phyloP scores from a whole-genome alignment of 2,113 vertebrate species.

The Danio rerio region DNA sequence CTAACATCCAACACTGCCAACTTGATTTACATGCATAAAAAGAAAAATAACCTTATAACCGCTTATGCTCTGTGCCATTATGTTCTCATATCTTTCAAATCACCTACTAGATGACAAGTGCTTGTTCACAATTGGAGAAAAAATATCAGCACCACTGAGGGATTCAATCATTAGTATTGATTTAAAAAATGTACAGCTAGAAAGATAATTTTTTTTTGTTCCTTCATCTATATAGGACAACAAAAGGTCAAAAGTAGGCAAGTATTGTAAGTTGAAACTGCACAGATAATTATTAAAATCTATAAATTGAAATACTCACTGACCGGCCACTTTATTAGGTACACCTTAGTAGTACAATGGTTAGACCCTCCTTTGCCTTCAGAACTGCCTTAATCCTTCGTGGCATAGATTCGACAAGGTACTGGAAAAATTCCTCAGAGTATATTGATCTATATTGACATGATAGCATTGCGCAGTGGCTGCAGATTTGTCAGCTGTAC shows the following conservation, averaged over 20 bases:
- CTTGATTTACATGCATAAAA: constrained; percentile 6
- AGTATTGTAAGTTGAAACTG: background rate
- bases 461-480: too few species aligned
- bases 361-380: too few species aligned
- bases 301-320: too few species aligned
- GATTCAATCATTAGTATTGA: constrained; percentile 22
- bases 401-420: too few species aligned
- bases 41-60: background rate
- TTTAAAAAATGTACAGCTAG: constrained; percentile 10
- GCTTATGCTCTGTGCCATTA: background rate
- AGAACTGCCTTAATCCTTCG: too few species aligned
- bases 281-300: too few species aligned
- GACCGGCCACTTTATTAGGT: too few species aligned
- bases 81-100: background rate
- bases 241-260: too few species aligned
- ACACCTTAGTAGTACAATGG: too few species aligned
- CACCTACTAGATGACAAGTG: constrained; percentile 2
- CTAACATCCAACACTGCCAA: background rate
- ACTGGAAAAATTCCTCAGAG: too few species aligned
- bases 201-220: constrained; percentile 1
- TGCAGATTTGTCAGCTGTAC: too few species aligned
- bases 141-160: background rate
- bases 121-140: background rate
- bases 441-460: too few species aligned
- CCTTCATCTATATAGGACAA: background rate